Evolutionary conservation across 2,113 vertebrate species (phyloP), one percentile per base, ranked within the genome.

Genomic region (Myxocyprinus asiaticus): DNA sequence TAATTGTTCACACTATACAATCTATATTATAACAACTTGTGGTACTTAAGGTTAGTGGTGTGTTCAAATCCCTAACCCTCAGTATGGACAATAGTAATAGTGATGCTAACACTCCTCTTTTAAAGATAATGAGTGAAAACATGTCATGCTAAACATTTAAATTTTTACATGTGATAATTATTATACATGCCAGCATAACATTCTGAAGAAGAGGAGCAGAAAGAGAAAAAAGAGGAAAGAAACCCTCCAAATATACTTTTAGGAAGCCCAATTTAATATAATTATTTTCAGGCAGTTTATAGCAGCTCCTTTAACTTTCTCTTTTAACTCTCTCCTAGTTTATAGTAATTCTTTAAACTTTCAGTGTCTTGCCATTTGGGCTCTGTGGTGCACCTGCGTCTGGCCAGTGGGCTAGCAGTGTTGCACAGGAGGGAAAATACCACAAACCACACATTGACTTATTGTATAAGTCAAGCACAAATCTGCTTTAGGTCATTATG

Each of bases 311-410:
- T 66, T 7, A 5, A 78, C 53, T 17, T 51, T 65, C 15, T 22
- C 22, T 33, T 33, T 33, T 33, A 33, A 33, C 22, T 33, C 22
- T 33, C 22, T 33, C 9, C 5, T 1, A 11, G n/a, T 58, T 59
- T 48, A 67, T 61, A 58, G 9, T 6, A 67, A 67, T 67, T 56
- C 17, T 14, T 9, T 7, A 47, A 42, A 33, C 22, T 42, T 22
- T 70, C 17, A 10, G 7, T 44, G 67, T 33, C 48, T 61, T 68
- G 76, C 15, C 77, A 22, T 1, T 47, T 47, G 22, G 14, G 48
- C 53, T 22, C n/a, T n/a, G 68, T 22, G 48, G 48, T 44, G 45
- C 53, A 78, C 65, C 76, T 50, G 79, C 33, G 45, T 72, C 58
- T 81, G 45, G 56, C 56, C 64, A n/a, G 17, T 9, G 22, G 22